A percentile compares a stretch with the other conserved stretches of the same genome.
Conservation (phyloP, 2,113 vertebrate genomes). For the Seriola rivoliana region DNA sequence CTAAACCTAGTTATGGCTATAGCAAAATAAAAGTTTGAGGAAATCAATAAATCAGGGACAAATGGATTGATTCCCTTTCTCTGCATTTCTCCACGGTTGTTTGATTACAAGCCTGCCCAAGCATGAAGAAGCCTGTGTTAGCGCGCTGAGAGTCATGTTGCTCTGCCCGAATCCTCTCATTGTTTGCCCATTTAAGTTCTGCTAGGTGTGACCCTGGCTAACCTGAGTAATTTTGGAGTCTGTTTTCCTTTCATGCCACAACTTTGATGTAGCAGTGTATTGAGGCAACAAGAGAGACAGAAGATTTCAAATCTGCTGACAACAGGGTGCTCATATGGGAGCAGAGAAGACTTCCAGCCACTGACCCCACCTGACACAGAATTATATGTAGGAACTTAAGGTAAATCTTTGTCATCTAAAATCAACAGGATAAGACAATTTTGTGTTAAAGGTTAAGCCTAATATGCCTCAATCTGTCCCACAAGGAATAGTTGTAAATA, state of each 20-base stretch:
- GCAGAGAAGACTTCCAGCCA: not conserved
- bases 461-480: not conserved
- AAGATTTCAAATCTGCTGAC: conserved; percentile 9
- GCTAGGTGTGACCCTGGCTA: conserved; percentile 8
- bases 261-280: conserved; percentile 21
- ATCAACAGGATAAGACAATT: not conserved
- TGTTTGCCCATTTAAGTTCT: conserved; percentile 17
- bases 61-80: not conserved
- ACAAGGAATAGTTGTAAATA: not conserved
- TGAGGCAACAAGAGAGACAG: conserved; percentile 14
- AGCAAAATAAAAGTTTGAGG: not conserved
- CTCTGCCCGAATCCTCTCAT: conserved; percentile 1
- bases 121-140: not conserved
- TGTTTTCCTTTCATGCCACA: conserved; percentile 17
- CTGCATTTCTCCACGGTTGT: not conserved
- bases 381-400: not conserved
- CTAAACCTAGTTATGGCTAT: not conserved
- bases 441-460: not conserved
- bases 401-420: not conserved
- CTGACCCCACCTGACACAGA: not conserved
- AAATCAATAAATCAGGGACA: conserved; percentile 1
- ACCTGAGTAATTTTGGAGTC: conserved; percentile 11
- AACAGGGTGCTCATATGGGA: too few relatives aligned
- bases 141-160: not conserved
- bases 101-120: conserved; percentile 6